Percentiles rank a stretch among this genome's conserved stretches.
Evolutionary conservation across 2,113 vertebrate genomes (phyloP).

Genomic region (Camarhynchus parvulus): DNA sequence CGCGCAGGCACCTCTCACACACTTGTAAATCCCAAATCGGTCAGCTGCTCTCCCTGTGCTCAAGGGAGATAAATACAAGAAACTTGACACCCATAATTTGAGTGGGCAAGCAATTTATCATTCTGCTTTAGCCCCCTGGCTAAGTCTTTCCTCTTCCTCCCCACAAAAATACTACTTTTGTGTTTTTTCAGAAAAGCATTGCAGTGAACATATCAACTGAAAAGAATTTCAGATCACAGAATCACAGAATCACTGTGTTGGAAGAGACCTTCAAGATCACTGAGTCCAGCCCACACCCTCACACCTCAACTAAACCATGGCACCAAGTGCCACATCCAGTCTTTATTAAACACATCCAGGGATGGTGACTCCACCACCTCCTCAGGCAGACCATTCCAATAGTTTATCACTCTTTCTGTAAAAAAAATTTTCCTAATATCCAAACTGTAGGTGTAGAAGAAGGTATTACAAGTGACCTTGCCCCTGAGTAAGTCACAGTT

Average conservation of each 20-base stretch:
- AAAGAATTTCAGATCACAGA: not conserved
- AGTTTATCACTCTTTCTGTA: not conserved
- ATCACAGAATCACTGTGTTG: not conserved
- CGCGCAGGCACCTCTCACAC: rapidly evolving
- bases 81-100: constrained; percentile 11
- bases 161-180: not conserved
- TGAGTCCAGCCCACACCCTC: not conserved
- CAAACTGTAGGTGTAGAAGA: not conserved
- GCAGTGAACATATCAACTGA: not conserved
- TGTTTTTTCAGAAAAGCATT: not conserved
- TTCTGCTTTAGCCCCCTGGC: not conserved
- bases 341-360: not conserved
- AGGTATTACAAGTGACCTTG: not conserved
- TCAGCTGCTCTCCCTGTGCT: not conserved
- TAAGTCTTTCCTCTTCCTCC: not conserved
- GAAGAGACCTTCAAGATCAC: not conserved
- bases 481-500: not conserved
- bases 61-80: not conserved
- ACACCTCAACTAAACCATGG: not conserved
- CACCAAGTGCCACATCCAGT: not conserved
- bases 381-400: not conserved
- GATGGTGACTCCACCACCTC: not conserved
- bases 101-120: constrained; percentile 26
- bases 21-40: not conserved
- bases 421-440: not conserved